phyloP scores from a whole-genome alignment of 2,113 vertebrate genomes.

The Dicentrarchus labrax region DNA sequence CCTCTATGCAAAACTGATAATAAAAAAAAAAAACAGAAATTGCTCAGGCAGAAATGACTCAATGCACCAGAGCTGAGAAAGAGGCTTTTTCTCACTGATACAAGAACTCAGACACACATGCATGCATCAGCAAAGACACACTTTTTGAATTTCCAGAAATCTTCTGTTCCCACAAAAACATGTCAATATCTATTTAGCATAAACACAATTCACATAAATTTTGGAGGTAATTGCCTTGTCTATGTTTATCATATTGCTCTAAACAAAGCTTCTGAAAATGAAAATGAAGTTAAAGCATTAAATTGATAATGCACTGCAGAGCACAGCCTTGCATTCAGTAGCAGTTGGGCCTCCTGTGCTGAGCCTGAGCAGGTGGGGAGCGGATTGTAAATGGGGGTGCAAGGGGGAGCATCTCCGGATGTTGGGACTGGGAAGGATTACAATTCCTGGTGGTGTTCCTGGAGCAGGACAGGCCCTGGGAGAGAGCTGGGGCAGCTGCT shows the following conservation, averaged over 20 bases:
- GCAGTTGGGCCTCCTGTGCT: slow-evolving; percentile 47
- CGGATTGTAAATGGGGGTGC: slow-evolving; percentile 66
- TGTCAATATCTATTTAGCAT: slow-evolving; percentile 69
- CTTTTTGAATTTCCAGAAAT: slow-evolving; percentile 73
- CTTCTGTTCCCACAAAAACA: slow-evolving; percentile 68
- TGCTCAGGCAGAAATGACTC: slow-evolving; percentile 84
- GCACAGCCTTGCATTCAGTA: slow-evolving; percentile 38
- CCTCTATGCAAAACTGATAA: slow-evolving; percentile 76
- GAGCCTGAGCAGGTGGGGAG: slow-evolving; percentile 76
- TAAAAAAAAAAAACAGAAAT: slow-evolving; percentile 77
- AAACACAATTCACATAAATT: slow-evolving; percentile 73
- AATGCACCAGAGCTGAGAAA: slow-evolving; percentile 78
- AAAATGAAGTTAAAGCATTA: slow-evolving; percentile 72
- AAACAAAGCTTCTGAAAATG: slow-evolving; percentile 68
- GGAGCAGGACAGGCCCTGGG: slow-evolving; percentile 77
- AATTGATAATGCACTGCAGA: slow-evolving; percentile 61
- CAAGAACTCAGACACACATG: slow-evolving; percentile 69
- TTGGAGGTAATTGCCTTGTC: slow-evolving; percentile 79
- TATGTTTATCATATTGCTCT: slow-evolving; percentile 72
- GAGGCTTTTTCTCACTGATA: slow-evolving; percentile 51
- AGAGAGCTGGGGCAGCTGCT: slow-evolving; percentile 80
- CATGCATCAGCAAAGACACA: slow-evolving; percentile 73
- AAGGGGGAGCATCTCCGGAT: slow-evolving; percentile 68
- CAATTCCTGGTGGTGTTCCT: slow-evolving; percentile 78
- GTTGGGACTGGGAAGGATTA: slow-evolving; percentile 77